Conservation (phyloP, 2,113 vertebrate species). For the Halichoeres trimaculatus region DNA sequence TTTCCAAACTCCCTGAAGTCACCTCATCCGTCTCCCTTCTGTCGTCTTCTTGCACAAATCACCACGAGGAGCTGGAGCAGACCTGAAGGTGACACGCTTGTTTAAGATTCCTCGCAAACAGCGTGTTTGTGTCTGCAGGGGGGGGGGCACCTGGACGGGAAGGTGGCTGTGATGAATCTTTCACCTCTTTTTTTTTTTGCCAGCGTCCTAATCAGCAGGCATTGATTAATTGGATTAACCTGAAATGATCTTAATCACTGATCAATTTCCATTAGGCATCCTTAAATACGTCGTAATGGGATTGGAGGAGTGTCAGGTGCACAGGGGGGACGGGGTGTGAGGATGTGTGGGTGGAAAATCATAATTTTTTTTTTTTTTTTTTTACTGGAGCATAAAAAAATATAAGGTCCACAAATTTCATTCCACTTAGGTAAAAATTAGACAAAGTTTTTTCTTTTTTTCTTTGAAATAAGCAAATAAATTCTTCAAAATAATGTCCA, state of each 20-base stretch:
- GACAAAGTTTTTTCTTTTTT: too few relatives aligned
- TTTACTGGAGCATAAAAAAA: neutral
- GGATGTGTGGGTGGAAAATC: neutral
- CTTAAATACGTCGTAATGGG: conserved; percentile 76
- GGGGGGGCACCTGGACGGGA: conserved; percentile 14
- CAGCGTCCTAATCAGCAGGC: conserved; percentile 63
- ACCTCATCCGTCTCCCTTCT: neutral
- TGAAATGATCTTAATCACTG: conserved; percentile 77
- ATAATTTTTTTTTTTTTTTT: too few relatives aligned
- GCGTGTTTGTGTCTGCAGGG: conserved; percentile 11
- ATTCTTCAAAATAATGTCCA: too few relatives aligned
- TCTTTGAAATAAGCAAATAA: too few relatives aligned
- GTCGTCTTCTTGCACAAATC: neutral
- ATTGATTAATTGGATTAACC: conserved; percentile 80
- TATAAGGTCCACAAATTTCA: too few relatives aligned
- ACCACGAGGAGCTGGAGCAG: neutral
- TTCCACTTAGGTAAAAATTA: too few relatives aligned
- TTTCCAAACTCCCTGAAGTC: neutral
- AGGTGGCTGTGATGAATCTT: conserved; percentile 36
- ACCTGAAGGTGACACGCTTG: conserved; percentile 69
- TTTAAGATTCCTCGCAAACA: conserved; percentile 54
- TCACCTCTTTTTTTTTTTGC: conserved; percentile 20
- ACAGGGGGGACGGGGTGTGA: neutral
- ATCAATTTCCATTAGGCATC: conserved; percentile 81
- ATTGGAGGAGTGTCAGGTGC: conserved; percentile 47